phyloP scores from a whole-genome alignment of 2,888 invertebrate species.

The Hirtodrosophila confusa region DNA sequence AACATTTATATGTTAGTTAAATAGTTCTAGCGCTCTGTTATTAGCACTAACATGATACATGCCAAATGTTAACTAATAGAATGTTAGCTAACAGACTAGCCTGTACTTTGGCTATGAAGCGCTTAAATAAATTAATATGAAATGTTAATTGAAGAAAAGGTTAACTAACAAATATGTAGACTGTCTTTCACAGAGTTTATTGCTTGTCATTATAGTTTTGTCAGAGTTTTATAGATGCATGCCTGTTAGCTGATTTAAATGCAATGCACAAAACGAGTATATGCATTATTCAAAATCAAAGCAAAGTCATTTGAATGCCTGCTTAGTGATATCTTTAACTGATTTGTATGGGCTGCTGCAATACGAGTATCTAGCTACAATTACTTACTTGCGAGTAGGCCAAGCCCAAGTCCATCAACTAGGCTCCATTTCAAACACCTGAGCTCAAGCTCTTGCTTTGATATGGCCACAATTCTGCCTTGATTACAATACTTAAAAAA shows the following conservation, averaged over 20 bases:
- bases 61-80: too few species aligned
- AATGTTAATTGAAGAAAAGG: too few species aligned
- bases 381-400: constrained; percentile 19
- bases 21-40: too few species aligned
- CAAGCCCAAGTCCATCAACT: constrained; percentile 54
- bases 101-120: too few species aligned
- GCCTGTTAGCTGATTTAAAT: not conserved
- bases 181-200: not conserved
- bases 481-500: constrained; percentile 50
- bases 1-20: too few species aligned
- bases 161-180: too few species aligned
- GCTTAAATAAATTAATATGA: too few species aligned
- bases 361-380: not conserved
- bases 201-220: constrained; percentile 3
- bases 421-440: constrained; percentile 37
- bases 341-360: not conserved
- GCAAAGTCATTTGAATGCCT: constrained; percentile 25
- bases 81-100: too few species aligned
- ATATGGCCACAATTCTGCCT: constrained; percentile 52
- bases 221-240: not conserved
- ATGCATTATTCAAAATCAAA: constrained; percentile 20
- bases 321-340: constrained; percentile 20
- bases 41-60: too few species aligned
- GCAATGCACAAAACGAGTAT: constrained; percentile 21
- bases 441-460: constrained; percentile 20